Percentiles rank a stretch among this genome's conserved stretches.
These are phyloP conservation scores for Apodemia hepburni DNA, from an alignment of 2,888 invertebrate genomes.

Conservation along the genomic window DNA sequence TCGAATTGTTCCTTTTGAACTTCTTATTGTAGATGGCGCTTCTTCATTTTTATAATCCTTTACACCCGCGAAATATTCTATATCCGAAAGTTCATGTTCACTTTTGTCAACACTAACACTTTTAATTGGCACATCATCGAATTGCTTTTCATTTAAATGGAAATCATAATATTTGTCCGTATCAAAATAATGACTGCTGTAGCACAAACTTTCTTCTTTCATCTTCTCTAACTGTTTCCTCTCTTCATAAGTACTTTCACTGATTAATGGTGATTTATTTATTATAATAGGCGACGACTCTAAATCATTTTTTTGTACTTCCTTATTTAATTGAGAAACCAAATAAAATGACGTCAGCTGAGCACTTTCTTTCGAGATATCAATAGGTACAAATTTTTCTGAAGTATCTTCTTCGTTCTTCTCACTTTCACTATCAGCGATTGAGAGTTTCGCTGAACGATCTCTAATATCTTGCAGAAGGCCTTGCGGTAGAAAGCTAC, in stretches of 20 bases:
- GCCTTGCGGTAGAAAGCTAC: conserved; percentile 82
- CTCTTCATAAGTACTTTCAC: conserved; percentile 85
- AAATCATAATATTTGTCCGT: conserved; percentile 91
- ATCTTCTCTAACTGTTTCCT: conserved; percentile 75
- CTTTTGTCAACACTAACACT: conserved; percentile 69
- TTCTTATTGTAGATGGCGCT: conserved; percentile 89
- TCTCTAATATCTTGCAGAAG: conserved; percentile 86
- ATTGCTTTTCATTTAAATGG: conserved; percentile 87
- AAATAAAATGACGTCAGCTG: conserved; percentile 75
- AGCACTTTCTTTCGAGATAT: conserved; percentile 71
- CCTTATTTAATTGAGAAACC: conserved; percentile 72
- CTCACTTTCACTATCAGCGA: conserved; percentile 67
- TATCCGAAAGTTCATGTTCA: conserved; percentile 66
- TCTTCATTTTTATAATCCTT: conserved; percentile 84
- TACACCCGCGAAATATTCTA: conserved; percentile 89
- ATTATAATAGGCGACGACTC: conserved; percentile 47
- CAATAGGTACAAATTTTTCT: conserved; percentile 71
- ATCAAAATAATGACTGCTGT: conserved; percentile 82
- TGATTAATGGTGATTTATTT: conserved; percentile 74
- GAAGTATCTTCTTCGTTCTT: conserved; percentile 58
- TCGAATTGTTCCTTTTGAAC: conserved; percentile 95
- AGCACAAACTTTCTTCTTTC: conserved; percentile 64
- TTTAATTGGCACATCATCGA: conserved; percentile 65
- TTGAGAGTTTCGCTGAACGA: conserved; percentile 77
- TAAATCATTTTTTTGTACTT: conserved; percentile 49